Conservation (phyloP, 2,888 invertebrate genomes). For the Euzetes globulus region DNA sequence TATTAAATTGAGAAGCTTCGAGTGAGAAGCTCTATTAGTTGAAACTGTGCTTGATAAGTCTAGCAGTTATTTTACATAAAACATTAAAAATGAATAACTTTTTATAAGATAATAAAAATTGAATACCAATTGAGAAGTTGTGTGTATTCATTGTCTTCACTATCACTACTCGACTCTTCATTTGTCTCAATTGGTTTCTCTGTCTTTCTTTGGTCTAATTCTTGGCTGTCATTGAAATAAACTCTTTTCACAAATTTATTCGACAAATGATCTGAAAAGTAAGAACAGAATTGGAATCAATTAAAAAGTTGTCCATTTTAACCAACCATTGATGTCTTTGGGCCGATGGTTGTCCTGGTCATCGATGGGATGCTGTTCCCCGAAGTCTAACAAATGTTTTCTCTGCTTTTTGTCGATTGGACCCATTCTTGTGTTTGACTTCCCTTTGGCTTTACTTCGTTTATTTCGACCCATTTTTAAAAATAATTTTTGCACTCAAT, state of each 20-base stretch:
- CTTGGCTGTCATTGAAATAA: conserved; percentile 6
- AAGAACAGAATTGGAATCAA: background rate
- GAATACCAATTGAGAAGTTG: conserved; percentile 5
- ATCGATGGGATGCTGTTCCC: conserved; percentile 24
- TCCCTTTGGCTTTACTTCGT: background rate
- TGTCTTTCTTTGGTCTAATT: background rate
- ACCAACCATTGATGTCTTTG: background rate
- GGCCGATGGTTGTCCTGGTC: background rate
- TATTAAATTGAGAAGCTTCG: too few species aligned
- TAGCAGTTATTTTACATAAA: too few species aligned
- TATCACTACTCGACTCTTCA: background rate
- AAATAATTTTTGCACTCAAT: background rate
- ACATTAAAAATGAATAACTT: too few species aligned
- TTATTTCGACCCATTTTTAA: background rate
- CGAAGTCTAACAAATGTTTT: conserved; percentile 30
- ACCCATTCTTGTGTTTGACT: background rate
- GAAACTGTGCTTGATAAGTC: background rate
- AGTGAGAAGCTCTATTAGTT: too few species aligned
- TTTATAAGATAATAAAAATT: too few species aligned
- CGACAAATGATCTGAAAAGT: conserved; percentile 7
- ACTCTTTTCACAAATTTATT: conserved; percentile 18
- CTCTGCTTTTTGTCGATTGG: conserved; percentile 14
- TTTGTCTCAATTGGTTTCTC: background rate
- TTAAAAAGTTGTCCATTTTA: background rate
- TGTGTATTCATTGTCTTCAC: background rate